Base-by-base conservation (phyloP, 2,888 invertebrate species). In the Epiblema foenella region DNA sequence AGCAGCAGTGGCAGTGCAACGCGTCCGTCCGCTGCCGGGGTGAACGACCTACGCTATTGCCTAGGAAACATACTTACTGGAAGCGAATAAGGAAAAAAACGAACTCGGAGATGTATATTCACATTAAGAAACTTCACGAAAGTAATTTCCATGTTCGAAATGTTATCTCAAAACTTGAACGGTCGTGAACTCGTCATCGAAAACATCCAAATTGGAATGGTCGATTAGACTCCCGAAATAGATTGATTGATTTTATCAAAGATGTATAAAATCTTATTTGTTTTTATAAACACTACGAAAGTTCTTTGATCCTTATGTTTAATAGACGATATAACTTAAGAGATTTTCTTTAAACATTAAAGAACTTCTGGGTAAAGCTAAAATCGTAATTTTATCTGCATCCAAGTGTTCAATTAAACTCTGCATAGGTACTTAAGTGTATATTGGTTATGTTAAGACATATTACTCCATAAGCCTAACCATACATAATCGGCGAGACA, bases 1-100 rank as follows among this genome's bases (percentile, higher is more conserved):
- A 86, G 88, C 88, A 86, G 88, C 88, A 86, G 46, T n/a, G 46
- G 39, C 81, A 76, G 78, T 83, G 83, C 85, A 79, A 77, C 79
- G 82, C 78, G 82, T 79, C 81, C 78, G 82, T 78, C 78, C 79
- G 77, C 86, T 86, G 83, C 87, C 88, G 90, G 88, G 91, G 89
- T 91, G 82, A 82, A 82, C 77, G 87, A 84, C 87, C 91, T 63
- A 56, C 73, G 68, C 74, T 77, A 78, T 79, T 81, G 75, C 78
- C 75, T 75, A 76, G 76, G 79, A 80, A 77, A 80, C 78, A 78
- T 76, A 77, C 77, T 79, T 73, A 75, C 82, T 84, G 79, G 84
- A 84, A 82, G 81, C 77, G 78, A 78, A 74, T 74, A 39, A 52
- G 64, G 52, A 54, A 64, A 64, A 10, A 54, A 39, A n/a, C 8